Base-by-base conservation (phyloP, 2,888 invertebrate genomes). In the Platynereis dumerilii region DNA sequence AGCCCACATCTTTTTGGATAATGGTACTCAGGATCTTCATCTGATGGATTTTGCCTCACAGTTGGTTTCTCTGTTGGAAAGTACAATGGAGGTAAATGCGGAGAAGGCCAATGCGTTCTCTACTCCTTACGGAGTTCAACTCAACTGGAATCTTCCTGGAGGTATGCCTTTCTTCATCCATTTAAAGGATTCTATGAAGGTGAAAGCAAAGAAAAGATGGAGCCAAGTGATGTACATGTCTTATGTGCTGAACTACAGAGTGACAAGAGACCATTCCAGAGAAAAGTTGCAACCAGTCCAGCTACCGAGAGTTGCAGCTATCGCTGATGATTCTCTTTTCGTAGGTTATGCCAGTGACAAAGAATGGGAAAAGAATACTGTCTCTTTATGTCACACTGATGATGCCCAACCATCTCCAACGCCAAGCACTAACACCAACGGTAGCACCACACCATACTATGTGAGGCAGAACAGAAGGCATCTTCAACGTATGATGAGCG, bases 191-290 rank as follows among this genome's bases (percentile, higher is more conserved):
- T 64, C 72, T 0, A 55, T 44, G 2, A 73, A 74, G 34, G 72
- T 78, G 1, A 78, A 78, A 65, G 66, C 75, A 1, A 78, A 78
- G 62, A 78, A 78, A 61, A 60, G 78, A 10, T 78, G 78, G 78
- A 78, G 77, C 57, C 78, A 78, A 65, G 74, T 75, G 1, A 76
- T 77, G 76, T 78, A 78, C 58, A 72, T 78, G 71, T 69, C 74
- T 29, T 78, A 76, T 48, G 70, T 78, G 5, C 60, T 78, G 5
- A 67, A 73, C 42, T 74, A 71, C 63, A 58, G 75, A 22, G 58
- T 60, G 1, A 44, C 45, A 28, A 27, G 48, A 15, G 59, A 62
- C 28, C 65, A 29, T 29, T 59, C 34, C 22, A 58, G 20, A n/a
- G 65, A 59, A 42, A 67, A 57, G 28, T 29, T 57, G 45, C 56